phyloP scores from a whole-genome alignment of 2,888 invertebrate species.

The Drosophila leonis region DNA sequence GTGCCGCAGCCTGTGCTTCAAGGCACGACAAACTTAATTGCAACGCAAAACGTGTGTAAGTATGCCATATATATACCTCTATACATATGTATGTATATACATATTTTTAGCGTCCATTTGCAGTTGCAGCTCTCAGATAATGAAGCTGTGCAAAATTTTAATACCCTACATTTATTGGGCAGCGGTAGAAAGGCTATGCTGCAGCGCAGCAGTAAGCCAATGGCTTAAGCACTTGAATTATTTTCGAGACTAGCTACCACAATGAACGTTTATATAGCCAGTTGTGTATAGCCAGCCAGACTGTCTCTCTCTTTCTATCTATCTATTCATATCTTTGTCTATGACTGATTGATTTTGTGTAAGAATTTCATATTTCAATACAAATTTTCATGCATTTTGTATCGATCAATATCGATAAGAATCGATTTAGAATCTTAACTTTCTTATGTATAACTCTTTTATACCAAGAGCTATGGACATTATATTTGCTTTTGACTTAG shows the following conservation, averaged over 20 bases:
- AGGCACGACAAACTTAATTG: conserved; percentile 62
- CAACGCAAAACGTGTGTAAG: conserved; percentile 67
- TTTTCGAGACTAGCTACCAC: neutral
- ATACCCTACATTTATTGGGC: neutral
- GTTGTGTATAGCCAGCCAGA: too few species aligned
- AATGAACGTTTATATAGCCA: neutral
- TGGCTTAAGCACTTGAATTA: neutral
- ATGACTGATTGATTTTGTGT: too few species aligned
- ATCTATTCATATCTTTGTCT: too few species aligned
- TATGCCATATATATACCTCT: conserved; percentile 33
- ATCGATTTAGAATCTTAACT: too few species aligned
- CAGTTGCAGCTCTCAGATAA: conserved; percentile 68
- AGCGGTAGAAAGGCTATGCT: neutral
- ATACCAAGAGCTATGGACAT: too few species aligned
- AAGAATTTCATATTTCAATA: too few species aligned
- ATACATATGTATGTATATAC: neutral
- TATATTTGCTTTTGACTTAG: too few species aligned
- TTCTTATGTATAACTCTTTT: too few species aligned
- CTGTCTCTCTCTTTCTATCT: too few species aligned
- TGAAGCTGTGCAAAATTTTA: conserved; percentile 21
- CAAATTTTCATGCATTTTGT: too few species aligned
- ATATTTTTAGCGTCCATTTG: conserved; percentile 72
- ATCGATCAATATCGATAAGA: too few species aligned
- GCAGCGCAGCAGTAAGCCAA: neutral
- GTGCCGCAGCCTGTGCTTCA: neutral